A percentile compares a stretch with the other conserved stretches of the same genome.
These are phyloP conservation scores for Luffia ferchaultella DNA, from an alignment of 2,888 invertebrate genomes.

Conservation along the genomic window DNA sequence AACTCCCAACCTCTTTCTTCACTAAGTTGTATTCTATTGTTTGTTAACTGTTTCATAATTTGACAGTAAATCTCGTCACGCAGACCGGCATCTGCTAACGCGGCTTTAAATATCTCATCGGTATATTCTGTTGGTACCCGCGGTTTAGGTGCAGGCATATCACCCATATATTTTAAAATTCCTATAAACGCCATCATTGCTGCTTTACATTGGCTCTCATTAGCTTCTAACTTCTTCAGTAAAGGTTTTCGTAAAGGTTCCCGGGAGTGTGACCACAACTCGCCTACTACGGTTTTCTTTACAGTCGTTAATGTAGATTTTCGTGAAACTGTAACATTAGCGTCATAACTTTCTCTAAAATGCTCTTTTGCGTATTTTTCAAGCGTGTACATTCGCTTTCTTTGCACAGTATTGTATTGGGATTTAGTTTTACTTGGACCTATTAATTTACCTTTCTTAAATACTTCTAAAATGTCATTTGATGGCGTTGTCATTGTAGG, in stretches of 20 bases:
- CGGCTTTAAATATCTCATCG: constrained; percentile 85
- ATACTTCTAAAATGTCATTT: constrained; percentile 69
- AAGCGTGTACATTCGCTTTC: constrained; percentile 81
- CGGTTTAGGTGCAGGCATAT: constrained; percentile 83
- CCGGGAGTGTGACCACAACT: constrained; percentile 83
- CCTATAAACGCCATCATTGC: constrained; percentile 79
- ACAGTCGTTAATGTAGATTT: constrained; percentile 73
- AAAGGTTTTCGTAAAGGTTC: constrained; percentile 86
- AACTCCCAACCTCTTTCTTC: constrained; percentile 96
- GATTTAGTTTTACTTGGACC: constrained; percentile 43
- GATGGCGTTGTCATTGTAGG: constrained; percentile 83
- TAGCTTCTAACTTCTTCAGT: constrained; percentile 75
- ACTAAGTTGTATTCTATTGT: constrained; percentile 82
- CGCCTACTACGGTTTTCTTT: constrained; percentile 70
- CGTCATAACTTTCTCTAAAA: constrained; percentile 69
- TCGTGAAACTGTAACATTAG: constrained; percentile 64
- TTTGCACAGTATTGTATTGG: constrained; percentile 65
- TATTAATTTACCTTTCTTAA: constrained; percentile 64
- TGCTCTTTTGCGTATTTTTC: constrained; percentile 85
- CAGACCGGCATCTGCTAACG: constrained; percentile 77
- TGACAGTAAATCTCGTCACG: constrained; percentile 95
- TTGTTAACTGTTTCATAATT: constrained; percentile 92
- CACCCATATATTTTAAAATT: constrained; percentile 86
- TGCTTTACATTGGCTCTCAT: constrained; percentile 75
- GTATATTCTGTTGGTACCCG: constrained; percentile 84